Conservation (phyloP, 2,797 vertebrate genomes). For the Naso thynnoides region DNA sequence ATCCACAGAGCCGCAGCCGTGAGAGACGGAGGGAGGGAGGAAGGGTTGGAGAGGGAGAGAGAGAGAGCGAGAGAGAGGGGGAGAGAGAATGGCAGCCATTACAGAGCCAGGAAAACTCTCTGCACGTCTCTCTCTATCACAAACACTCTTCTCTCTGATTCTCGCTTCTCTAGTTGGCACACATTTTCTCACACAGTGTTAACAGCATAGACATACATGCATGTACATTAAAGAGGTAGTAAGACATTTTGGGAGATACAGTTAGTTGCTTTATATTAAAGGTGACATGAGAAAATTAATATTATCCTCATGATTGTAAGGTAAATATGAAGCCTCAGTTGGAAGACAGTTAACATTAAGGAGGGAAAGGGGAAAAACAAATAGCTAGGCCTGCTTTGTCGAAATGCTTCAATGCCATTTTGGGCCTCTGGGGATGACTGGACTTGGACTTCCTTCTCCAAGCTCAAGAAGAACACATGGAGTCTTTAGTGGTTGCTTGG, state of each 20-base stretch:
- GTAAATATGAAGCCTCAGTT: neutral
- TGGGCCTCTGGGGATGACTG: no score
- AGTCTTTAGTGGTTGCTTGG: neutral
- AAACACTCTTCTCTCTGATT: constrained; percentile 7
- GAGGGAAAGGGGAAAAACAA: no score
- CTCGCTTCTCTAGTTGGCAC: neutral
- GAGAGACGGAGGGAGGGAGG: constrained; percentile 35
- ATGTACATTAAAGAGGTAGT: constrained; percentile 4
- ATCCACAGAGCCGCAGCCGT: constrained; percentile 44
- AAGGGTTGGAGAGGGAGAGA: constrained; percentile 24
- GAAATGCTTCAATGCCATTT: no score
- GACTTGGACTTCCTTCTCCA: no score
- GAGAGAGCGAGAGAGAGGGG: constrained; percentile 11
- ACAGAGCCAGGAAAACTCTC: constrained; percentile 58
- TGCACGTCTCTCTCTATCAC: constrained; percentile 32
- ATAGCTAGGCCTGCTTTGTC: no score
- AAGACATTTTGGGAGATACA: neutral
- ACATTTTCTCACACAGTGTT: constrained; percentile 5
- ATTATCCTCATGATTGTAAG: neutral
- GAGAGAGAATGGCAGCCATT: constrained; percentile 64
- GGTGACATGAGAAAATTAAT: constrained; percentile 14
- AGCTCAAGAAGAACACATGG: no score
- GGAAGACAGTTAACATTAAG: neutral
- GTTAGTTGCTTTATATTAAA: neutral
- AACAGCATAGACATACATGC: neutral